These are phyloP conservation scores for Callocephalon fimbriatum DNA, from an alignment of 2,113 vertebrate species.

Conservation along the genomic window DNA sequence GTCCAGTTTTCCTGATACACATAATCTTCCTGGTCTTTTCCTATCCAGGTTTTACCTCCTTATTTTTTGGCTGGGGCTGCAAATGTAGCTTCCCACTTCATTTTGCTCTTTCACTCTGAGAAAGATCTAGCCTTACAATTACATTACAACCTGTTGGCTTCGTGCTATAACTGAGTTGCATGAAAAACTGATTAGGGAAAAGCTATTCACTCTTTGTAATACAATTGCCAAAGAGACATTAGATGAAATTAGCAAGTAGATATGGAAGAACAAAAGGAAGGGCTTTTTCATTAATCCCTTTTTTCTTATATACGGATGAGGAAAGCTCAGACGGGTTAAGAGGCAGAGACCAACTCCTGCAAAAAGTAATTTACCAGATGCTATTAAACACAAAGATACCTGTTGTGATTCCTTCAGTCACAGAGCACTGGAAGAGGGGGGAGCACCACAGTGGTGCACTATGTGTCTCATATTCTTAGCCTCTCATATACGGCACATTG, in stretches of 20 bases:
- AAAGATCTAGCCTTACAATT: neutral
- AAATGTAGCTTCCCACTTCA: neutral
- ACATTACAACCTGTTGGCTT: neutral
- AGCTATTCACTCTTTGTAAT: neutral
- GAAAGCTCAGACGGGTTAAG: neutral
- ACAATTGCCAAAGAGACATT: neutral
- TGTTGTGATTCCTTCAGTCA: neutral
- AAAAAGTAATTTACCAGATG: neutral
- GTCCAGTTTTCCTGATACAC: neutral
- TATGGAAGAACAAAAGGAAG: neutral
- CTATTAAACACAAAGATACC: neutral
- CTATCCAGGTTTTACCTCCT: neutral
- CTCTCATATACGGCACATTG: neutral
- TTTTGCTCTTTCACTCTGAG: neutral
- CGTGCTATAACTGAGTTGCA: neutral
- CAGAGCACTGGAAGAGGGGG: neutral
- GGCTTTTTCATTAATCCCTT: neutral
- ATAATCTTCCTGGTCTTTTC: neutral
- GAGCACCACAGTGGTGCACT: rapidly evolving
- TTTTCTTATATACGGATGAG: neutral
- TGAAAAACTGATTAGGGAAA: neutral
- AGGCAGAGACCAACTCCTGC: neutral
- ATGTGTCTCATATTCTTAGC: neutral
- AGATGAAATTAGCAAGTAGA: neutral
- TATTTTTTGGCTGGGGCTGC: neutral